phyloP scores from a whole-genome alignment of 1,140 invertebrate species.

The Epicauta chinensis region DNA sequence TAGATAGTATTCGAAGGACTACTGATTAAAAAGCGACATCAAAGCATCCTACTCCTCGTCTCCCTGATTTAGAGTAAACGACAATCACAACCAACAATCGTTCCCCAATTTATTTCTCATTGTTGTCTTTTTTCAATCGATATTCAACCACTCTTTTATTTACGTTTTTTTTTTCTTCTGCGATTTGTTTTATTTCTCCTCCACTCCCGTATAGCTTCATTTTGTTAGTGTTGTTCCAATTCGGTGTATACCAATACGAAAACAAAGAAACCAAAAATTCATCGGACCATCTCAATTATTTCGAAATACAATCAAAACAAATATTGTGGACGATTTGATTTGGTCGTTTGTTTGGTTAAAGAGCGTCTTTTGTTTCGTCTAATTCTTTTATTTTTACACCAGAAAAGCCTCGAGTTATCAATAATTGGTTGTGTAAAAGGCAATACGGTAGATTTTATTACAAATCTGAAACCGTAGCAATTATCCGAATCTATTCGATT shows the following conservation, averaged over 20 bases:
- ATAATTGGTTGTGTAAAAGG: conserved; percentile 30
- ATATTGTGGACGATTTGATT: conserved; percentile 2
- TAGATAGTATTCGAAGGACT: conserved; percentile 23
- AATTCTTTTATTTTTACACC: conserved; percentile 33
- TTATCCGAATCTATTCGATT: conserved; percentile 20
- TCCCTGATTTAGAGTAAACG: conserved; percentile 33
- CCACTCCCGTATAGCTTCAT: too few relatives aligned
- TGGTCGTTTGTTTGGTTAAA: conserved; percentile 23
- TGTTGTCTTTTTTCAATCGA: conserved; percentile 43
- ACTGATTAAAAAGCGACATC: conserved; percentile 43
- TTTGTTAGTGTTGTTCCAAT: conserved; percentile 36
- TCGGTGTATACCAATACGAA: conserved; percentile 14
- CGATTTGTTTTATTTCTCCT: too few relatives aligned
- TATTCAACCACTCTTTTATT: conserved; percentile 31
- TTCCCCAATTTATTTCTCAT: conserved; percentile 39
- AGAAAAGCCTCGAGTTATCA: conserved; percentile 28
- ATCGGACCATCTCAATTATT: not conserved
- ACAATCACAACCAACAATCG: conserved; percentile 41
- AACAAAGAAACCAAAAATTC: too few relatives aligned
- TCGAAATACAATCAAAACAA: too few relatives aligned
- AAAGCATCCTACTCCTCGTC: conserved; percentile 28
- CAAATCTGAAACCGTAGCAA: conserved; percentile 15
- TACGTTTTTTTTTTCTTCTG: conserved; percentile 13
- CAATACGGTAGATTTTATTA: conserved; percentile 18
- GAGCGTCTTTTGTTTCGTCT: conserved; percentile 27